Conservation (phyloP, 2,888 invertebrate genomes). For the Serripes groenlandicus region DNA sequence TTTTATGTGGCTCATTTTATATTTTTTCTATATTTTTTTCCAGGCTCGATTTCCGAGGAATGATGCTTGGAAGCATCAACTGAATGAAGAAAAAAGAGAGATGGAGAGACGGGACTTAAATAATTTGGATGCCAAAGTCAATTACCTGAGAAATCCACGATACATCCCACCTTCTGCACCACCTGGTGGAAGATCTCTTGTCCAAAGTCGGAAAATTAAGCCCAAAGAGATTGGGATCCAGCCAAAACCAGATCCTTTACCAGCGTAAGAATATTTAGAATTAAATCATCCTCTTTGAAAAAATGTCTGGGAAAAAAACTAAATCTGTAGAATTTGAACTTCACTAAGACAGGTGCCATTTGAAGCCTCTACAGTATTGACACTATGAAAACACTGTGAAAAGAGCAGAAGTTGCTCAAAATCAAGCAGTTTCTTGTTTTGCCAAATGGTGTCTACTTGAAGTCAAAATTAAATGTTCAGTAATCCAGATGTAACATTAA, state of each 20-base stretch:
- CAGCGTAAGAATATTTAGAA: constrained; percentile 50
- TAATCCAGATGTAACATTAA: neutral
- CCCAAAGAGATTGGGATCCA: constrained; percentile 81
- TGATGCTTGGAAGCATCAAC: constrained; percentile 83
- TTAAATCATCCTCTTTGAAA: neutral
- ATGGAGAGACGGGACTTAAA: constrained; percentile 78
- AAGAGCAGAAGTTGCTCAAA: neutral
- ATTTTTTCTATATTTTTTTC: neutral
- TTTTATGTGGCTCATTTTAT: too few relatives aligned
- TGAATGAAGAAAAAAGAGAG: constrained; percentile 81
- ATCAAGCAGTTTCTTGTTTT: neutral
- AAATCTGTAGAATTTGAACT: neutral
- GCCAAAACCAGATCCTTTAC: constrained; percentile 66
- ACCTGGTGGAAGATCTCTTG: constrained; percentile 74
- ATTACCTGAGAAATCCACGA: constrained; percentile 83
- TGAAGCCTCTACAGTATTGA: neutral
- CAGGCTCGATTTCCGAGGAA: constrained; percentile 56
- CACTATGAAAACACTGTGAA: neutral
- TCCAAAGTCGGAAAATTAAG: constrained; percentile 74
- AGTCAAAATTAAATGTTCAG: neutral
- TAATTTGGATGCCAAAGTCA: constrained; percentile 81
- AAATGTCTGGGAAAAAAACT: neutral
- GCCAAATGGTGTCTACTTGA: neutral
- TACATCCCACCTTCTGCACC: constrained; percentile 78
- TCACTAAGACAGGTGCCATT: neutral